Base-by-base conservation (phyloP, 2,797 vertebrate species). In the Artibeus lituratus region DNA sequence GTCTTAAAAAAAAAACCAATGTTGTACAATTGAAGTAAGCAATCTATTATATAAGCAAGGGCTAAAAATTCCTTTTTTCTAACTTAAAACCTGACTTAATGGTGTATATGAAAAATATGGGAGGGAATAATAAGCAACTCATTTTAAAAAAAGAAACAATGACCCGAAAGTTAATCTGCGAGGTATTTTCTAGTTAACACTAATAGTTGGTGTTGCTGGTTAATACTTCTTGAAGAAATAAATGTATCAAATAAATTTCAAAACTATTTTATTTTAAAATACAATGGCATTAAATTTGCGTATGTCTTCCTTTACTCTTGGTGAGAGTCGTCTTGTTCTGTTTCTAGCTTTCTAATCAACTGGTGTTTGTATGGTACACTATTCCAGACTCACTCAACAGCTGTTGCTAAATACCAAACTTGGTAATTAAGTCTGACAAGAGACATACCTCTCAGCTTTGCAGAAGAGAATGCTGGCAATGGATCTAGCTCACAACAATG, bases 391-490 rank as follows among this genome's bases (percentile, higher is more conserved):
- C 95, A 97, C 88, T 97, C 96, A 97, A 92, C 95, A 97, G 94
- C 97, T 98, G 95, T 93, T 98, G 96, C 39, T 96, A 98, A 98
- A 98, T 37, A 98, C 95, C 97, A 98, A 96, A 97, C 90, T 96
- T 97, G 96, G 97, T 97, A 98, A 98, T 97, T 97, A 97, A 93
- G 74, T 65, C 95, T 96, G 97, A 96, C 94, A 96, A 96, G 91
- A 62, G 86, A 72, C 93, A 94, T 88, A 96, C 82, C 98, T 98
- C 98, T 97, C 3, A 95, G 91, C 94, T 96, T 97, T 93, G 91
- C 81, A 91, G 87, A 95, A 95, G 51, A 97, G 95, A 91, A 91
- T 8, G 51, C 81, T 95, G 89, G 93, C 87, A 98, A 85, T 26
- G 16, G 21, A 95, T 9, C 65, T 53, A 90, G 83, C 84, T 80